Conservation (phyloP, 2,113 vertebrate species). For the Myrmecophaga tridactyla region DNA sequence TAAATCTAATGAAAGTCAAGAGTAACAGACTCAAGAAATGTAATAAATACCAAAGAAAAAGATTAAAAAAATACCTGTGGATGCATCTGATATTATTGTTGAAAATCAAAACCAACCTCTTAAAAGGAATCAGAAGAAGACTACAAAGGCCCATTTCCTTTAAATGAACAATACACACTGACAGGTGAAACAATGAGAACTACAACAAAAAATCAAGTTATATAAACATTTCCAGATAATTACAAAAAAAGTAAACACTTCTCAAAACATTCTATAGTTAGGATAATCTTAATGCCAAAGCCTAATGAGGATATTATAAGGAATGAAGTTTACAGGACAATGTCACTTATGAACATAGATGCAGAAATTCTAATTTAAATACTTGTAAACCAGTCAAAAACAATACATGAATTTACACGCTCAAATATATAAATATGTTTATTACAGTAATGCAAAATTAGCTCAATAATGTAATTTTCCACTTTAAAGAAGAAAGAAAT, state of each 20-base stretch:
- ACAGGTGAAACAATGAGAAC: neutral
- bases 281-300: no score
- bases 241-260: no score
- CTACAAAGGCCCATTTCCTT: neutral
- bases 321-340: neutral
- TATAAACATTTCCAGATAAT: no score
- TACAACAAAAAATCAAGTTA: no score
- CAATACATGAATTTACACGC: neutral
- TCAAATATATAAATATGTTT: neutral
- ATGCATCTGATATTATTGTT: neutral
- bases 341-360: neutral
- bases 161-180: neutral
- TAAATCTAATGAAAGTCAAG: neutral
- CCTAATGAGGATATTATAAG: neutral
- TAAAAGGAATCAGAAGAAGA: neutral
- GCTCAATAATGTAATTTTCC: neutral
- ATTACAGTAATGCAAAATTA: neutral
- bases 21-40: neutral
- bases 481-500: neutral
- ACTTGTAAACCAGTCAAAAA: neutral
- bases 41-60: neutral
- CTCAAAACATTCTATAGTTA: no score
- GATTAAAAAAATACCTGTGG: neutral
- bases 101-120: neutral
- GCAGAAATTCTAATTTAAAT: neutral